Base-by-base conservation (phyloP, 64 coral and sea anemone genomes). In the Catalaphyllia jardinei region DNA sequence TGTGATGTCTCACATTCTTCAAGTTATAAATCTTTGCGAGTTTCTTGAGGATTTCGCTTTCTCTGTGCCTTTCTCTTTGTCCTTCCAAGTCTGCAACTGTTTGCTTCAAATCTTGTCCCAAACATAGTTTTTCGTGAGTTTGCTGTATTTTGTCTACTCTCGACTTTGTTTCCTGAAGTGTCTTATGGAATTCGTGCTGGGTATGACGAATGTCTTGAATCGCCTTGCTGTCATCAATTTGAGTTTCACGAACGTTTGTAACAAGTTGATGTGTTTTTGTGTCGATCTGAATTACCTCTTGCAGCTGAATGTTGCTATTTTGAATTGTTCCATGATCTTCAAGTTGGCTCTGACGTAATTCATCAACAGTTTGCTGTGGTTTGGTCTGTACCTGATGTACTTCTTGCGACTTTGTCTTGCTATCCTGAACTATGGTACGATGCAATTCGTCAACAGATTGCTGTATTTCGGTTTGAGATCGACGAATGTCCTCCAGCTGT, bases 241-340 rank as follows among this genome's bases (percentile, higher is more conserved):
- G 74, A 42, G 19, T 76, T 42, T 20, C 14, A 38, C 17, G 29
- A 14, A 76, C 31, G 4, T 42, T 13, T 46, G 33, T 33, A 11
- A 92, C 74, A 38, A 38, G 19, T 22, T 76, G 30, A 42, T 76
- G 74, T 31, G 74, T 42, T 76, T 76, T 76, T 15, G 16, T 76
- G 16, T 76, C 31, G 33, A 19, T 76, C 74, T 76, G 74, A 76
- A 19, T 8, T 19, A 76, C 33, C 39, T 76, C 33, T 42, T 76
- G 30, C 11, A 76, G 73, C 73, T 76, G 49, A 19, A 22, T 12
- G 33, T 76, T 76, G 31, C 73, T 76, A 42, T 38, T 2, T 38
- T 42, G 29, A 30, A 76, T 31, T 20, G 31, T 18, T 42, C 38
- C 31, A 38, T 16, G 76, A n/a, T 55, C 76, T 54, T 25, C 9